Evolutionary conservation across 1,140 invertebrate genomes (phyloP).

Genomic region (Bombus turneri): DNA sequence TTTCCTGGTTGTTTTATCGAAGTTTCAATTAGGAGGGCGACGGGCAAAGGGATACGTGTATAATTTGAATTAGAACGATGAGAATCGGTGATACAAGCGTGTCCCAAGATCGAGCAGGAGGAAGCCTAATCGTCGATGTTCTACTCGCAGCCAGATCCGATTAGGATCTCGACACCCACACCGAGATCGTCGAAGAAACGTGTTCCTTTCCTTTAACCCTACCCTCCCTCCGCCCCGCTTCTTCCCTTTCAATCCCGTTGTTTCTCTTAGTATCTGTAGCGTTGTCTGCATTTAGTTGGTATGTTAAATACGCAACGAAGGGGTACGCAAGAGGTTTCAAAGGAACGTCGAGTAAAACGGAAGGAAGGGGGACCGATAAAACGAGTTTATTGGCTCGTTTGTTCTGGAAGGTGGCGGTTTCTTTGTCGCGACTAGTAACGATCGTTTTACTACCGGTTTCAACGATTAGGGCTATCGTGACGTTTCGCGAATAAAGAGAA

Average conservation of each 20-base stretch:
- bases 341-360: constrained; percentile 55
- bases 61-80: neutral
- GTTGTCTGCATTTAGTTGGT: constrained; percentile 53
- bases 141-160: constrained; percentile 48
- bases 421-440: constrained; percentile 71
- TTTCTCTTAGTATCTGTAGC: constrained; percentile 3
- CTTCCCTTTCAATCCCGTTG: neutral
- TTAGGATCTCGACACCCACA: constrained; percentile 60
- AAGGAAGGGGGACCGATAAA: constrained; percentile 55
- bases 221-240: neutral
- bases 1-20: neutral
- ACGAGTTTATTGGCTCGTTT: constrained; percentile 68
- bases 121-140: constrained; percentile 61
- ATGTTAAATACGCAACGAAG: constrained; percentile 59
- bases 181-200: neutral
- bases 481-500: constrained; percentile 66
- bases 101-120: constrained; percentile 9
- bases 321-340: constrained; percentile 34
- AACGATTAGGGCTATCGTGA: constrained; percentile 70
- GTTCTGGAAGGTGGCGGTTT: constrained; percentile 68
- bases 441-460: constrained; percentile 72
- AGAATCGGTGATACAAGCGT: neutral
- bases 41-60: neutral
- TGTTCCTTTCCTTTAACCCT: neutral
- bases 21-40: neutral